Evolutionary conservation across 2,113 vertebrate genomes (phyloP), one percentile per base, ranked within the genome.

Genomic region (Apeltes quadracus): DNA sequence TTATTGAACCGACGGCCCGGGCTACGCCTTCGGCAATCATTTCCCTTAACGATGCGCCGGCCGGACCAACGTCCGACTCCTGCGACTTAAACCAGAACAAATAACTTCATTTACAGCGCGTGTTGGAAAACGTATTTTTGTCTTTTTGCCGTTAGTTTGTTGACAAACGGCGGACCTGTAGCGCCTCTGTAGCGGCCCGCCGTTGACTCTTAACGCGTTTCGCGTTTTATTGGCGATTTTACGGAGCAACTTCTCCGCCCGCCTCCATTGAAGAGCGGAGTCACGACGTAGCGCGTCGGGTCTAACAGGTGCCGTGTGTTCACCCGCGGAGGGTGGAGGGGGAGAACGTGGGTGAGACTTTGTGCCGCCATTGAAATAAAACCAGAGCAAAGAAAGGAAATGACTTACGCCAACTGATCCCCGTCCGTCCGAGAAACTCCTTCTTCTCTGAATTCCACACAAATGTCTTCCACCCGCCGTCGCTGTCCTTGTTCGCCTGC

Each of bases 391-490:
- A 13, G 12, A 13, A n/a, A 32, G 8, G 0, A 32, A 46, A 27
- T 4, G 75, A 95, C 96, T 97, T 90, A 97, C 96, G 90, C 96
- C 96, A 97, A 43, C 96, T 97, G 89, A 90, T 43, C 4, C 95
- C 95, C 3, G 96, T 97, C 22, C 96, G 93, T 83, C 96, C 96
- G n/a, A 97, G 69, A 85, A 97, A 96, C 87, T 97, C 96, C 88
- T 89, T 95, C 87, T 95, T 97, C 80, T 97, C 95, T 2, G 95
- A 95, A 91, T 97, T 95, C 96, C 96, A 97, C 82, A 97, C 12
- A 87, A 97, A 97, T 43, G 73, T 93, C 93, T 90, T 96, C 96
- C 96, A 97, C 61, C 95, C 94, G 59, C 95, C 96, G 71, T 95
- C 94, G 11, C 71, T 88, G 16, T 96, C 94, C 88, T 96, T 97